Percentiles rank a stretch among this genome's conserved stretches.
Evolutionary conservation across 2,113 vertebrate species (phyloP).

Genomic region (Ictalurus furcatus): DNA sequence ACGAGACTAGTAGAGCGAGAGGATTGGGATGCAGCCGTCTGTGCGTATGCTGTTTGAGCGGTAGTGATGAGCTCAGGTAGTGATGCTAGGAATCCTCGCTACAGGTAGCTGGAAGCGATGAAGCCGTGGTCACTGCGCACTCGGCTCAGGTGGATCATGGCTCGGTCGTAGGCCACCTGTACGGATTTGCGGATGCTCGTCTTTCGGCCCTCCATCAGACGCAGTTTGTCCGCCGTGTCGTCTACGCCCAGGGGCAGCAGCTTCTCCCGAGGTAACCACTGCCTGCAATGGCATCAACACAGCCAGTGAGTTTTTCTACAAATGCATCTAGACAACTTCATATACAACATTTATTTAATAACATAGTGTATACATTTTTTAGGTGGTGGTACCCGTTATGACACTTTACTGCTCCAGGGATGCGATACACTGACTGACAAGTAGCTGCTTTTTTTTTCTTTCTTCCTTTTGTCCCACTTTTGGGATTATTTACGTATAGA

Average conservation of each 20-base stretch:
- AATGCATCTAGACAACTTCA: background rate
- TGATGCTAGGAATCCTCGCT: slow-evolving; percentile 48
- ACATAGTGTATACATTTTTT: background rate
- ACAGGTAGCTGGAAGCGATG: slow-evolving; percentile 83
- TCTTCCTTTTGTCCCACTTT: background rate
- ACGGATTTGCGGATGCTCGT: slow-evolving; percentile 96
- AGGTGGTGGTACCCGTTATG: background rate
- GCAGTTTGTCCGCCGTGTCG: slow-evolving; percentile 93
- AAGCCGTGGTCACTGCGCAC: slow-evolving; percentile 88
- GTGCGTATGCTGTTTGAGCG: slow-evolving; percentile 18
- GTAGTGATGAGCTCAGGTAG: slow-evolving; percentile 3
- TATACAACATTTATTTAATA: background rate
- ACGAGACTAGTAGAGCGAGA: background rate
- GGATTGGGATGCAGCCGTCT: background rate
- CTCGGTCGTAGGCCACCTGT: slow-evolving; percentile 95
- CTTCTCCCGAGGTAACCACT: slow-evolving; percentile 95
- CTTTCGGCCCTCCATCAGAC: slow-evolving; percentile 94
- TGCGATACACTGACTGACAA: background rate
- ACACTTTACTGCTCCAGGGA: background rate
- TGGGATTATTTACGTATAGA: background rate
- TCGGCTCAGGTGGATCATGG: slow-evolving; percentile 91
- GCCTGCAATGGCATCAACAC: slow-evolving; percentile 71
- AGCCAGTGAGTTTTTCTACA: background rate
- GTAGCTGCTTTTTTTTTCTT: background rate
- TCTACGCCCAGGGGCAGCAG: slow-evolving; percentile 87